These are phyloP conservation scores for Sinella curviseta DNA, from an alignment of 1,140 invertebrate species.

Conservation along the genomic window DNA sequence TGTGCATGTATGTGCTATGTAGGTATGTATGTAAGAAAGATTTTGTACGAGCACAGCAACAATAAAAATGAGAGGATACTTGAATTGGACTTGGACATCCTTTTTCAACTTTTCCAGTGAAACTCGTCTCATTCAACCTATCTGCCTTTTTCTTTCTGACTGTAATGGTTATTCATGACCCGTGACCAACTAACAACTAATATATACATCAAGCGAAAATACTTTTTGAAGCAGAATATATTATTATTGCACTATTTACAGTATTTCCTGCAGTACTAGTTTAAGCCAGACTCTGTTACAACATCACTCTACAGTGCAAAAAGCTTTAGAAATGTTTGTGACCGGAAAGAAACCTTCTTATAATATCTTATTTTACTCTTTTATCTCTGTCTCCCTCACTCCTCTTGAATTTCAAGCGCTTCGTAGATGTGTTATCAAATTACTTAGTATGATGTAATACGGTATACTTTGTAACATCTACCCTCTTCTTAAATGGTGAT, in stretches of 20 bases:
- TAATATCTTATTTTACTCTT: no score
- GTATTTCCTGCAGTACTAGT: background rate
- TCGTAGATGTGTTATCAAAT: no score
- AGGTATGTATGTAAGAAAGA: background rate
- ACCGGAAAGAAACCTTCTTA: no score
- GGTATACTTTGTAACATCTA: no score
- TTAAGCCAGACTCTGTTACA: background rate
- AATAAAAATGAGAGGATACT: background rate
- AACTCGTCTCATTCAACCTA: background rate
- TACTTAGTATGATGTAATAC: no score
- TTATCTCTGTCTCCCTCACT: no score
- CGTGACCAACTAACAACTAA: constrained; percentile 24
- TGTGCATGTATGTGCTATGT: background rate
- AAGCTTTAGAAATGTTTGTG: no score
- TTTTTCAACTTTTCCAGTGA: constrained; percentile 21
- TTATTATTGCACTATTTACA: background rate
- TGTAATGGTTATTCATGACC: constrained; percentile 21
- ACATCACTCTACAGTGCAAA: no score
- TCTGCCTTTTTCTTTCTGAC: background rate
- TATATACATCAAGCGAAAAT: background rate
- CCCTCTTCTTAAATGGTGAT: no score
- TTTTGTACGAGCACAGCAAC: background rate
- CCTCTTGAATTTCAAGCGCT: no score
- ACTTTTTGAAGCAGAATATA: background rate
- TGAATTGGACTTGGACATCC: background rate